Evolutionary conservation across 2,888 invertebrate species (phyloP).

Genomic region (Erannis defoliaria): DNA sequence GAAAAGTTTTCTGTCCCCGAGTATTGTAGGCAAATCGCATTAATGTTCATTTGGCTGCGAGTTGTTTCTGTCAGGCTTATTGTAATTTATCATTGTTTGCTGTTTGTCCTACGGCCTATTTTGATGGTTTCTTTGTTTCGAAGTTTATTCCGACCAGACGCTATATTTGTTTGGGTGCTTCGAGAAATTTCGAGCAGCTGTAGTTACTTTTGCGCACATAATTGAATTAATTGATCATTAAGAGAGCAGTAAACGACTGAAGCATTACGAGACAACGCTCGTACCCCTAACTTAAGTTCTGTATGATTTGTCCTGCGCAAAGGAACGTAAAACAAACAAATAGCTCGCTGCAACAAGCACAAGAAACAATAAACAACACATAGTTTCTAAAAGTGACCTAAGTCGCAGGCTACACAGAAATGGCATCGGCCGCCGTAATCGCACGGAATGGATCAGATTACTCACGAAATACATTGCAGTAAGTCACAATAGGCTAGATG

Average conservation of each 20-base stretch:
- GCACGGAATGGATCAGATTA: too few relatives aligned
- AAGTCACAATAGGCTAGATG: too few relatives aligned
- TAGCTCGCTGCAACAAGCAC: not conserved
- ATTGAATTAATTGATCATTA: not conserved
- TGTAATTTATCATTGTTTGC: conserved; percentile 53
- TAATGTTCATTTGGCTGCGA: conserved; percentile 48
- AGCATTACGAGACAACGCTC: not conserved
- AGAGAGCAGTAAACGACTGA: not conserved
- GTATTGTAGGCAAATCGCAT: conserved; percentile 43
- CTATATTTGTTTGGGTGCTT: conserved; percentile 20
- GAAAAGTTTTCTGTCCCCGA: conserved; percentile 45
- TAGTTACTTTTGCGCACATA: not conserved
- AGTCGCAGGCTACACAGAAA: too few relatives aligned
- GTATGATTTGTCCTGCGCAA: not conserved
- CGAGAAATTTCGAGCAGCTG: not conserved
- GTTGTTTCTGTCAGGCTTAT: conserved; percentile 46
- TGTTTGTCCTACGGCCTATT: conserved; percentile 40
- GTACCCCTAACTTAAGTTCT: not conserved
- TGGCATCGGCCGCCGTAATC: too few relatives aligned
- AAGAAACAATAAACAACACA: not conserved
- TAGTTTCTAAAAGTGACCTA: not conserved
- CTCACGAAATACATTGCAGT: too few relatives aligned
- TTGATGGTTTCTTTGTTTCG: conserved; percentile 32
- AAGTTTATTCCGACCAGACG: conserved; percentile 25
- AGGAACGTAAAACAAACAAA: not conserved